phyloP scores from a whole-genome alignment of 1,140 invertebrate genomes.

The Mylabris phalerata region DNA sequence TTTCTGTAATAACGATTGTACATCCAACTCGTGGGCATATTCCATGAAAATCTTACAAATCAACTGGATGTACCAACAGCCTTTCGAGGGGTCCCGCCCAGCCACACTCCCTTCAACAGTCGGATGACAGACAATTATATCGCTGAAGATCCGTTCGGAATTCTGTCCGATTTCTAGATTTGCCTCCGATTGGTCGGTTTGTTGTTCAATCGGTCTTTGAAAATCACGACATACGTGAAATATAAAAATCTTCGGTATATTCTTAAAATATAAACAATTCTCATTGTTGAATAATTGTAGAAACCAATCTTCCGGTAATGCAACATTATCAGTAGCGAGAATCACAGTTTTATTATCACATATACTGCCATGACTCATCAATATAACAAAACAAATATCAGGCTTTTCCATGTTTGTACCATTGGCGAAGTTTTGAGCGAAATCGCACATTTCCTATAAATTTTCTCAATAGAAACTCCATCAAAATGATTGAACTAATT shows the following conservation, averaged over 20 bases:
- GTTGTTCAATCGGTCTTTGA: not conserved
- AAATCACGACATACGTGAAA: slow-evolving; percentile 47
- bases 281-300: slow-evolving; percentile 53
- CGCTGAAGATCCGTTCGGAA: slow-evolving; percentile 4
- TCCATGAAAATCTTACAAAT: slow-evolving; percentile 66
- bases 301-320: slow-evolving; percentile 44
- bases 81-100: slow-evolving; percentile 52
- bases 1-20: slow-evolving; percentile 58
- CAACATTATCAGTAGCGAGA: slow-evolving; percentile 42
- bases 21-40: slow-evolving; percentile 53
- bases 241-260: slow-evolving; percentile 70
- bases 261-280: slow-evolving; percentile 50
- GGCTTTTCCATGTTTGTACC: slow-evolving; percentile 33
- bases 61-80: slow-evolving; percentile 68
- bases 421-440: slow-evolving; percentile 38
- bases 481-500: no score
- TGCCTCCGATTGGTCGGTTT: not conserved
- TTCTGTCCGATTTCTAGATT: not conserved
- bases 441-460: slow-evolving; percentile 40
- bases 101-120: slow-evolving; percentile 50
- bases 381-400: slow-evolving; percentile 50
- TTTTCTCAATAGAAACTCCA: no score
- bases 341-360: slow-evolving; percentile 32
- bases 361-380: slow-evolving; percentile 50
- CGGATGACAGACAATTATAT: slow-evolving; percentile 20